Evolutionary conservation across 1,140 invertebrate species (phyloP).

Genomic region (Phthorimaea operculella): DNA sequence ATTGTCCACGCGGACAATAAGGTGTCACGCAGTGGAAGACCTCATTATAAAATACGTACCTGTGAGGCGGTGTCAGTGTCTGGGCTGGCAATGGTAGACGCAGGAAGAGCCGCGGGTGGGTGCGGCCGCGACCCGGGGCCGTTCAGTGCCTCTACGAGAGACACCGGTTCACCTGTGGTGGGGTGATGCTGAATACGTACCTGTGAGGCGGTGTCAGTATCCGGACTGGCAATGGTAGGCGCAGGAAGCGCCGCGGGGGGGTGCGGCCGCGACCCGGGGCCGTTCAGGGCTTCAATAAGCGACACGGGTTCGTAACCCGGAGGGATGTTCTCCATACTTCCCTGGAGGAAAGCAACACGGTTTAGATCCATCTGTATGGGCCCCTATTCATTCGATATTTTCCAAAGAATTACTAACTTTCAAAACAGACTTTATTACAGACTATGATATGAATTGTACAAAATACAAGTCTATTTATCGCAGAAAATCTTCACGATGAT

Average conservation of each 20-base stretch:
- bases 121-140: slow-evolving; percentile 79
- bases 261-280: slow-evolving; percentile 76
- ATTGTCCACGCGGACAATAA: too few species aligned
- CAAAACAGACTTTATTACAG: too few species aligned
- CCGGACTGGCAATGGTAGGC: slow-evolving; percentile 57
- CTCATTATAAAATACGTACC: too few species aligned
- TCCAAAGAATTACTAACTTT: too few species aligned
- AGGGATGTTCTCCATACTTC: slow-evolving; percentile 84
- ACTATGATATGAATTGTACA: too few species aligned
- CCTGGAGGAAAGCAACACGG: slow-evolving; percentile 37
- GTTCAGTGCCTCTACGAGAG: slow-evolving; percentile 98
- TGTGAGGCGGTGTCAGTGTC: slow-evolving; percentile 68
- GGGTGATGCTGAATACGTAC: too few species aligned
- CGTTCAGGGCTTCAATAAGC: slow-evolving; percentile 98
- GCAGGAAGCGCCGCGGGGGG: slow-evolving; percentile 67
- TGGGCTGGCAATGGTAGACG: slow-evolving; percentile 59
- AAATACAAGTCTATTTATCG: too few species aligned
- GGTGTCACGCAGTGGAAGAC: too few species aligned
- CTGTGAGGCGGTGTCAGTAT: slow-evolving; percentile 67
- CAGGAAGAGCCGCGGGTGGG: slow-evolving; percentile 66
- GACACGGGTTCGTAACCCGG: slow-evolving; percentile 95
- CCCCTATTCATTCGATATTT: too few species aligned
- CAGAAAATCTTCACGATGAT: too few species aligned
- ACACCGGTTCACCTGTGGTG: slow-evolving; percentile 95
- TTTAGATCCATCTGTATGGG: too few species aligned